Evolutionary conservation across 92 coral and sea anemone genomes (phyloP).

Genomic region (Zoanthus gigantus): DNA sequence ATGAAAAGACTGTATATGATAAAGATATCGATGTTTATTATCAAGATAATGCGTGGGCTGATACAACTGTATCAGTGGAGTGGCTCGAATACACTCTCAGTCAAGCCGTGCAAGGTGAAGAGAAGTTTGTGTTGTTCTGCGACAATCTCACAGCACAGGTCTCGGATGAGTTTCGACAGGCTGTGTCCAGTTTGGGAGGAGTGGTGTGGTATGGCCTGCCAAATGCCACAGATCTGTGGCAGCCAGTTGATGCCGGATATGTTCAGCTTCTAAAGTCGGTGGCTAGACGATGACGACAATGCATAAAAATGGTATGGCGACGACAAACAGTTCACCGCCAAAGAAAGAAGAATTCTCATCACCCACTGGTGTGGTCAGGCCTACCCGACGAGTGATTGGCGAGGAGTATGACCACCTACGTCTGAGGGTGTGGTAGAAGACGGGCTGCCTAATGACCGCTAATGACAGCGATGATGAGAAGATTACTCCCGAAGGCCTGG

Average conservation of each 20-base stretch:
- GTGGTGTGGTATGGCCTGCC: constrained; percentile 64
- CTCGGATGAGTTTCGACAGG: constrained; percentile 48
- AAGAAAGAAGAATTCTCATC: too few relatives aligned
- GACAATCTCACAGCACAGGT: constrained; percentile 49
- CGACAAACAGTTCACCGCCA: background rate
- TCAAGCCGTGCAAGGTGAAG: background rate
- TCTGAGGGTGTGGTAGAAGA: too few relatives aligned
- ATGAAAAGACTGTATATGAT: constrained; percentile 45
- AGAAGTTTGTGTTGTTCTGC: constrained; percentile 45
- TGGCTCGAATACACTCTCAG: constrained; percentile 44
- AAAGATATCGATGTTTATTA: constrained; percentile 51
- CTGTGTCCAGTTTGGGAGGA: constrained; percentile 48
- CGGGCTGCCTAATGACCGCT: background rate
- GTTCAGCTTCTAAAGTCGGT: constrained; percentile 54
- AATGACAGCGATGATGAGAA: constrained; percentile 13
- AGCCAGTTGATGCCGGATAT: constrained; percentile 60
- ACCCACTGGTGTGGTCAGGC: too few relatives aligned
- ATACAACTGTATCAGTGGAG: constrained; percentile 40
- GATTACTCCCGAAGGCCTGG: constrained; percentile 1
- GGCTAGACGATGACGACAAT: constrained; percentile 62
- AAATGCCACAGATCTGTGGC: constrained; percentile 55
- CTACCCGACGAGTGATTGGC: too few relatives aligned
- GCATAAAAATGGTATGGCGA: constrained; percentile 60
- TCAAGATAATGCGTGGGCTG: constrained; percentile 57
- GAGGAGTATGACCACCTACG: too few relatives aligned